Base-by-base conservation (phyloP, 2,888 invertebrate species). In the Polietes domitor region DNA sequence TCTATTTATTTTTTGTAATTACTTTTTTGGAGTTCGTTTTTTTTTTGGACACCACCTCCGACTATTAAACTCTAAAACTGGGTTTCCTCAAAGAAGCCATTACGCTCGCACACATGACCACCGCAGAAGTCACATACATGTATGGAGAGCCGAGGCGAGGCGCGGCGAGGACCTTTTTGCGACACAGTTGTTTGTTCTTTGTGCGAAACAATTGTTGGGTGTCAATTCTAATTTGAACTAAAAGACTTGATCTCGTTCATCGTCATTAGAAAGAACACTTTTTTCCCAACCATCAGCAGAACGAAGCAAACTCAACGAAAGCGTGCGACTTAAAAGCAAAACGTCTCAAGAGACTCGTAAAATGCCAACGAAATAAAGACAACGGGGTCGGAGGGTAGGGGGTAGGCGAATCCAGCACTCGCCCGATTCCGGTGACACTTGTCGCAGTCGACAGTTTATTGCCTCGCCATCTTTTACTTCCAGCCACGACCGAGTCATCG, bases 311-410 rank as follows among this genome's bases (percentile, higher is more conserved):
- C 65, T 43, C 12, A 19, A 26, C 72, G 71, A 65, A 61, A 53
- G 50, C 26, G 77, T 80, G 65, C 37, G 43, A 37, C 65, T 68
- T n/a, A 75, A 79, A 72, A 47, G 63, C 17, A 71, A 72, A 84
- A 81, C 80, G 85, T 86, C 84, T 85, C 86, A 86, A 82, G 86
- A 77, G 85, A 71, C 82, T 80, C 84, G 68, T 87, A 85, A 86
- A 85, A 81, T 76, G 61, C 68, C 47, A 21, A 77, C 73, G 68
- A 47, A 61, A 19, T 50, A 28, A 41, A 70, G 75, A 68, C 47
- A 37, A 37, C 17, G 7, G 9, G 26, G 0, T 17, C 19, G 10
- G 5, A 2, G 15, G 47, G 19, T 28, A 12, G 53, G n/a, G 53
- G 32, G 1, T 12, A 28, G 15, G 37, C 37, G 37, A 19, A 68